Conservation (phyloP, 2,888 invertebrate genomes). For the Melanargia galathea region DNA sequence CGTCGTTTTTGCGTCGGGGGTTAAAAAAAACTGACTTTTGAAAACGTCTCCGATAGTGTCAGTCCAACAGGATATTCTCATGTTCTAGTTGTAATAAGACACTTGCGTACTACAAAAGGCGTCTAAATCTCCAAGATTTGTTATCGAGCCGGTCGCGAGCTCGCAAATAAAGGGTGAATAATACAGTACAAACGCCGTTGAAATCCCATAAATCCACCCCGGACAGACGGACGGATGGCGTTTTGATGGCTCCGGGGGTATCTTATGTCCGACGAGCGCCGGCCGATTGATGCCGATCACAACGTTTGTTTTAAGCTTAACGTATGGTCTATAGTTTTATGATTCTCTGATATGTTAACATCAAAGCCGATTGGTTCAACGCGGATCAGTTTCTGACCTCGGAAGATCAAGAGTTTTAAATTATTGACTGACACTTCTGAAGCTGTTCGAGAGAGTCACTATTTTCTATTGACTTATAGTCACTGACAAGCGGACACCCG, state of each 20-base stretch:
- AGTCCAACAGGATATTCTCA: neutral
- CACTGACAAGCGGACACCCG: no score
- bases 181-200: conserved; percentile 60
- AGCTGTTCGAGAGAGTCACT: no score
- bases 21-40: neutral
- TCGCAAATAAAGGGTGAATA: conserved; percentile 70
- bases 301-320: conserved; percentile 5
- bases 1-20: no score
- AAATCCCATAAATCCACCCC: conserved; percentile 66
- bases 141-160: conserved; percentile 45
- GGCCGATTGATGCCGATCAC: conserved; percentile 48
- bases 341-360: neutral
- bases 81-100: conserved; percentile 9
- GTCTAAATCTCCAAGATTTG: conserved; percentile 52
- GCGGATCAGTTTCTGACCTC: no score
- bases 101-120: conserved; percentile 12
- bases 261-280: conserved; percentile 22
- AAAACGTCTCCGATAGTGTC: neutral
- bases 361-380: neutral
- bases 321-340: conserved; percentile 2
- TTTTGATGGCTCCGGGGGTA: conserved; percentile 49
- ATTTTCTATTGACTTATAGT: no score
- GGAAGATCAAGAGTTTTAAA: no score
- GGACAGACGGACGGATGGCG: conserved; percentile 54
- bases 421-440: no score